These are phyloP conservation scores for Nomada ruficornis DNA, from an alignment of 2,888 invertebrate species.

Conservation along the genomic window DNA sequence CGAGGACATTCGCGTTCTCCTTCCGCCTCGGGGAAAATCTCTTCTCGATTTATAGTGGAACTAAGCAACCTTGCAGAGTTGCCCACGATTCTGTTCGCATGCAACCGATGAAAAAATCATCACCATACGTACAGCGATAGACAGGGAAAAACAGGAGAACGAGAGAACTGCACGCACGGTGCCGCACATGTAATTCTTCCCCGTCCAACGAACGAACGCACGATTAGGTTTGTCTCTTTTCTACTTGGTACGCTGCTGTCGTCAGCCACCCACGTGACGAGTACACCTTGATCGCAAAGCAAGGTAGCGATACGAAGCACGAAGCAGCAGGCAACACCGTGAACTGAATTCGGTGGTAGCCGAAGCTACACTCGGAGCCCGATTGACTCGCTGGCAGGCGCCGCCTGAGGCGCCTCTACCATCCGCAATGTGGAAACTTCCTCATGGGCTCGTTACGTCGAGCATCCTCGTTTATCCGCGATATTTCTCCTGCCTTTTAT, in stretches of 20 bases:
- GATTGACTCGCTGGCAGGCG: constrained; percentile 72
- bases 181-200: not conserved
- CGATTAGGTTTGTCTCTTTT: not conserved
- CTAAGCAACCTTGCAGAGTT: not conserved
- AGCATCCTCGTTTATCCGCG: constrained; percentile 50
- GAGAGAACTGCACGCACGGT: constrained; percentile 26
- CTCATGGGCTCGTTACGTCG: constrained; percentile 46
- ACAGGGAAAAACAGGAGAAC: not conserved
- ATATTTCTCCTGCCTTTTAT: constrained; percentile 12
- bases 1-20: not conserved
- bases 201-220: not conserved
- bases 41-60: constrained; percentile 1
- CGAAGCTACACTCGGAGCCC: constrained; percentile 71
- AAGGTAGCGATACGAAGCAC: constrained; percentile 66
- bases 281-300: constrained; percentile 58
- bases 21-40: not conserved
- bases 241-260: not conserved
- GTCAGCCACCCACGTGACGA: constrained; percentile 48
- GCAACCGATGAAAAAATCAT: constrained; percentile 2
- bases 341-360: constrained; percentile 77
- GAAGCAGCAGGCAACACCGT: constrained; percentile 75
- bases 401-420: constrained; percentile 69
- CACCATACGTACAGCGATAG: not conserved
- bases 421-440: constrained; percentile 65
- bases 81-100: constrained; percentile 5